These are phyloP conservation scores for Carduelis carduelis DNA, from an alignment of 2,797 vertebrate genomes.

Conservation along the genomic window DNA sequence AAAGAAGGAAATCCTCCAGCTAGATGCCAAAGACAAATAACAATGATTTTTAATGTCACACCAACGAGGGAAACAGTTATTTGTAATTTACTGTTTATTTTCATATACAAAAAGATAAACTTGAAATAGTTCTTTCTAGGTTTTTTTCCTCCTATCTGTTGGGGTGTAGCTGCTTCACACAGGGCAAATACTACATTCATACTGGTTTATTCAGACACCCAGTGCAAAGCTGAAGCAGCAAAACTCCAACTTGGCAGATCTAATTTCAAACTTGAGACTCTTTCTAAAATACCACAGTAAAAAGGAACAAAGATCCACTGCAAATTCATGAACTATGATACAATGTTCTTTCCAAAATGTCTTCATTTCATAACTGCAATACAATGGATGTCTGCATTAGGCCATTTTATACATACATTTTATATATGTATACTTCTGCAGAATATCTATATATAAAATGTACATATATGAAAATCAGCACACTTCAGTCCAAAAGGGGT, in stretches of 20 bases:
- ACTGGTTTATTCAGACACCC: slow-evolving; percentile 86
- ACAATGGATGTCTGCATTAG: slow-evolving; percentile 81
- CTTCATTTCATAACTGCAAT: slow-evolving; percentile 82
- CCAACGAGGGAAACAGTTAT: neutral
- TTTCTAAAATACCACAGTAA: slow-evolving; percentile 92
- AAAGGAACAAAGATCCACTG: slow-evolving; percentile 87
- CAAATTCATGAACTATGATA: slow-evolving; percentile 89
- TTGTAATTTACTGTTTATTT: slow-evolving; percentile 88
- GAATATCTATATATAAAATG: slow-evolving; percentile 60
- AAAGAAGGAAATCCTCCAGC: neutral
- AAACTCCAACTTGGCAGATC: slow-evolving; percentile 84
- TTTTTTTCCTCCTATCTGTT: slow-evolving; percentile 78
- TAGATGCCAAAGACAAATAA: neutral
- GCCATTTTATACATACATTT: slow-evolving; percentile 74
- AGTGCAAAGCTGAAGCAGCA: slow-evolving; percentile 81
- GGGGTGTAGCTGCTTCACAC: slow-evolving; percentile 82
- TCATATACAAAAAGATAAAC: slow-evolving; percentile 96
- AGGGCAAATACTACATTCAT: slow-evolving; percentile 89
- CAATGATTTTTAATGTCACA: neutral
- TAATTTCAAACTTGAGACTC: slow-evolving; percentile 84
- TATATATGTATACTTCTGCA: slow-evolving; percentile 54
- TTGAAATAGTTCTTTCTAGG: slow-evolving; percentile 86
- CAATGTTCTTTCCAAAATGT: slow-evolving; percentile 81
- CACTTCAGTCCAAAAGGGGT: slow-evolving; percentile 82
- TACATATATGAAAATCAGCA: slow-evolving; percentile 74